A percentile compares a stretch with the other conserved stretches of the same genome.
phyloP scores from a whole-genome alignment of 2,797 vertebrate genomes.

The Aeoliscus strigatus region DNA sequence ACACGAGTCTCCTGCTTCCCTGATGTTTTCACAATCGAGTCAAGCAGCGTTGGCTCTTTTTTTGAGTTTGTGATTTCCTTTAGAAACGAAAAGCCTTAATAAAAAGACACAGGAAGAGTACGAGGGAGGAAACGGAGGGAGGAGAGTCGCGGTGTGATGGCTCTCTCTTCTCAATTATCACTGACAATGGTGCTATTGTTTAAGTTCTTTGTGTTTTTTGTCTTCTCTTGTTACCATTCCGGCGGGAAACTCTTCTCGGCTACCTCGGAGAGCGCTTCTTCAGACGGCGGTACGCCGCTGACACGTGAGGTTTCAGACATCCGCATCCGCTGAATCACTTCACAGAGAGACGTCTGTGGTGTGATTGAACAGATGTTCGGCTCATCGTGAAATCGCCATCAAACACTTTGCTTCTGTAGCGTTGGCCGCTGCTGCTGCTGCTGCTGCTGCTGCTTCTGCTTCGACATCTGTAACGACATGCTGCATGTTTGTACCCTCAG shows the following conservation, averaged over 20 bases:
- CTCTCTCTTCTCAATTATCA: conserved; percentile 60
- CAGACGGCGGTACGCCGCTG: conserved; percentile 28
- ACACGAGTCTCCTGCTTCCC: conserved; percentile 38
- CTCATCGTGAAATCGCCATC: too few species aligned
- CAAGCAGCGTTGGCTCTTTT: conserved; percentile 1
- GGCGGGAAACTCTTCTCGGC: conserved; percentile 65
- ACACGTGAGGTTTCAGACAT: conserved; percentile 4
- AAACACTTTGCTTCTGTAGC: too few species aligned
- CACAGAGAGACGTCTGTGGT: not conserved
- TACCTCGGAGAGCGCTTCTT: conserved; percentile 78
- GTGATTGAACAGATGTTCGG: not conserved
- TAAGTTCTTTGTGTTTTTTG: conserved; percentile 44
- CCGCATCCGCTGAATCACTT: conserved; percentile 16
- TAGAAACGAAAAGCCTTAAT: conserved; percentile 26
- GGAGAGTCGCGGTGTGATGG: conserved; percentile 21
- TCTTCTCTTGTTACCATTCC: conserved; percentile 26
- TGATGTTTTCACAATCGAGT: conserved; percentile 15
- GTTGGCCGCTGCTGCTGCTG: too few species aligned
- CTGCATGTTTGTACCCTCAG: not conserved
- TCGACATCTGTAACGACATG: too few species aligned
- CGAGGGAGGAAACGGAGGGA: conserved; percentile 33
- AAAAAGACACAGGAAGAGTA: conserved; percentile 7
- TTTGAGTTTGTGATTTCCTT: conserved; percentile 13
- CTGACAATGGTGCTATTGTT: conserved; percentile 81
- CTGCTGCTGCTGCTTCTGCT: too few species aligned